A percentile compares a stretch with the other conserved stretches of the same genome.
Evolutionary conservation across 2,113 vertebrate species (phyloP).

Genomic region (Hassar affinis): DNA sequence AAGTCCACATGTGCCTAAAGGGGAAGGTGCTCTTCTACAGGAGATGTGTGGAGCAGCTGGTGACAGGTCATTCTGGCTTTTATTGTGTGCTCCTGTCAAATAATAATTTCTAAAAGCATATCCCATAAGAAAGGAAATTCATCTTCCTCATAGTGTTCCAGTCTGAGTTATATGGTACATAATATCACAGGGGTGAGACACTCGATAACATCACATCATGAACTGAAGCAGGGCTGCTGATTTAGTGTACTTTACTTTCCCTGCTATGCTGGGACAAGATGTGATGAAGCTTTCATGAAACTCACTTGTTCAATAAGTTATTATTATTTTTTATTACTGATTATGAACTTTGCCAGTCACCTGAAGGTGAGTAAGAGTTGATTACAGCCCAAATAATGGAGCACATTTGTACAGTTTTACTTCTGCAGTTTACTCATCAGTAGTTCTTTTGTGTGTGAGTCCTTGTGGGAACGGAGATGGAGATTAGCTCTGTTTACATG

Average conservation of each 20-base stretch:
- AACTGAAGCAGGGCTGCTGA: conserved; percentile 1
- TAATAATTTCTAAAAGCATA: not conserved
- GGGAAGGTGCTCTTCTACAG: too few species aligned
- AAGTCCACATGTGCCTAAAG: conserved; percentile 13
- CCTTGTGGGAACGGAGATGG: not conserved
- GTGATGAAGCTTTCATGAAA: conserved; percentile 1
- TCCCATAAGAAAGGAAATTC: conserved; percentile 9
- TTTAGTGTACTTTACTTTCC: not conserved
- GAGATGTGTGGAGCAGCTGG: not conserved
- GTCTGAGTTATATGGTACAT: not conserved
- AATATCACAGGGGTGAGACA: not conserved
- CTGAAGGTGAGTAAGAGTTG: not conserved
- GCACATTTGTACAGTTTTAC: not conserved
- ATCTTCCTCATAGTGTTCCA: not conserved
- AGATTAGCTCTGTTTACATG: conserved; percentile 7
- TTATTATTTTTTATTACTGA: not conserved
- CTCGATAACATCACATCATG: not conserved
- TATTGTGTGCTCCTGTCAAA: conserved; percentile 29
- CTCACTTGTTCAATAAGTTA: not conserved
- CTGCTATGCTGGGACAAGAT: not conserved
- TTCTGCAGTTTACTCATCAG: not conserved
- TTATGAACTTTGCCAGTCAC: not conserved
- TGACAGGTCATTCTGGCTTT: conserved; percentile 3
- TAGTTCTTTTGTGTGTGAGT: conserved; percentile 23
- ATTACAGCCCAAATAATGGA: not conserved